Conservation (phyloP, 1,140 invertebrate species). For the Pentalonia nigronervosa region DNA sequence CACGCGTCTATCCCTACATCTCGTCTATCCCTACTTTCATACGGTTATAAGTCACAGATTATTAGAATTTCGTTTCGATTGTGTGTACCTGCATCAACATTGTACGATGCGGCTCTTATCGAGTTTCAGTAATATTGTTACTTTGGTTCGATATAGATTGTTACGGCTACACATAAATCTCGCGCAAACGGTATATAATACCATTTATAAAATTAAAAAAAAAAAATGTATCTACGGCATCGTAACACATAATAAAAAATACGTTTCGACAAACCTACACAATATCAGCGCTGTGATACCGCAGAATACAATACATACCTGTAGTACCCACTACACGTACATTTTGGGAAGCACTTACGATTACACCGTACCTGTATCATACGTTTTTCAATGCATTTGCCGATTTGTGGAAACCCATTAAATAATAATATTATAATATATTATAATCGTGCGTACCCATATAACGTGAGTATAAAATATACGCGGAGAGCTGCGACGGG, state of each 20-base stretch:
- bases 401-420: neutral
- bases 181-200: neutral
- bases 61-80: conserved; percentile 5
- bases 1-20: neutral
- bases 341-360: neutral
- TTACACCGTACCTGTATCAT: neutral
- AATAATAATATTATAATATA: neutral
- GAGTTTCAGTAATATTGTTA: conserved; percentile 2
- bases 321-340: neutral
- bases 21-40: neutral
- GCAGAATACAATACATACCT: no score
- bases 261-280: neutral
- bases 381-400: neutral
- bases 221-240: neutral
- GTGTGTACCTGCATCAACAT: neutral
- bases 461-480: neutral
- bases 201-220: neutral
- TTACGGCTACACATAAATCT: neutral
- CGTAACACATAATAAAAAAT: neutral
- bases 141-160: neutral
- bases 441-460: neutral
- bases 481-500: neutral
- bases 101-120: neutral
- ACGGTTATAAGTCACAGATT: conserved; percentile 3
- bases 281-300: neutral